phyloP scores from a whole-genome alignment of 2,797 vertebrate species.

The Prionace glauca region DNA sequence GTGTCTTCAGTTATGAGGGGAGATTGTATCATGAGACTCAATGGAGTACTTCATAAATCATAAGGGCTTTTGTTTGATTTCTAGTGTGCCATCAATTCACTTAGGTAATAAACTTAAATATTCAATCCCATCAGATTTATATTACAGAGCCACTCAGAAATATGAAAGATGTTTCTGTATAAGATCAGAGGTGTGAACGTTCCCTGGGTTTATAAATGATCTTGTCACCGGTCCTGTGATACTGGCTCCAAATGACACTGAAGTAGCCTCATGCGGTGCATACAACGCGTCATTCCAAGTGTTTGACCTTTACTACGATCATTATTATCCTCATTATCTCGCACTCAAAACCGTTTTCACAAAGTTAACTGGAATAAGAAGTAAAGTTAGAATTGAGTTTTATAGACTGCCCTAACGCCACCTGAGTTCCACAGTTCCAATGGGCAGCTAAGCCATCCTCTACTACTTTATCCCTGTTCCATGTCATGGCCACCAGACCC shows the following conservation, averaged over 20 bases:
- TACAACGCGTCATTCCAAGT: neutral
- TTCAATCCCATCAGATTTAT: conserved; percentile 8
- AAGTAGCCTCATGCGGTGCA: no score
- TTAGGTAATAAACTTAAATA: neutral
- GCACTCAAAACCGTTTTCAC: neutral
- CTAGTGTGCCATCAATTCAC: neutral
- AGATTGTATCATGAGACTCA: neutral
- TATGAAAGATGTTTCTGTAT: neutral
- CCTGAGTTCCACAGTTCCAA: neutral
- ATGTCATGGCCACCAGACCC: neutral
- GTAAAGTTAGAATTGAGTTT: neutral
- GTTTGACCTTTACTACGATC: no score
- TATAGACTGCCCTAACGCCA: neutral
- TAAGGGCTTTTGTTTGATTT: neutral
- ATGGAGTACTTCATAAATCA: neutral
- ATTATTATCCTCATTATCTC: neutral
- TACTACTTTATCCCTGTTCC: neutral
- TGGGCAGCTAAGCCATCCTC: neutral
- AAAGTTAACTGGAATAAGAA: neutral
- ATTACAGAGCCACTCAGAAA: neutral
- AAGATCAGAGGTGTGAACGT: neutral
- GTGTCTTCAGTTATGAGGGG: neutral
- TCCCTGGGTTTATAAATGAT: neutral
- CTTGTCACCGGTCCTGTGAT: neutral
- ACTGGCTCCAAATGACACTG: neutral